A percentile compares a stretch with the other conserved stretches of the same genome.
These are phyloP conservation scores for Pachycephala philippinensis DNA, from an alignment of 2,113 vertebrate genomes.

Conservation along the genomic window DNA sequence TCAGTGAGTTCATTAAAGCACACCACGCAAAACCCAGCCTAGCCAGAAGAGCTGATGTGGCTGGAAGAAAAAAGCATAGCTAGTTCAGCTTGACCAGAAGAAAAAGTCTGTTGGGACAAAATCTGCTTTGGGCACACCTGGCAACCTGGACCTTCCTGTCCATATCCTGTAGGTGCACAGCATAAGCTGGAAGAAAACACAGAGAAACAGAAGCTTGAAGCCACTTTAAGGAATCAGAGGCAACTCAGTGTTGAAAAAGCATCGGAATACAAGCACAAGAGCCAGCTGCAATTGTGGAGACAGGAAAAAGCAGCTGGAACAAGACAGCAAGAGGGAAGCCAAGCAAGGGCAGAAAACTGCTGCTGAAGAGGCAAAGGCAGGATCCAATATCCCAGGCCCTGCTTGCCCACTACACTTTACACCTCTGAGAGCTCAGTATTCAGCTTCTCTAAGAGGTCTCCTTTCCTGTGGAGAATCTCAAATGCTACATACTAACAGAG, in stretches of 20 bases:
- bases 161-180: background rate
- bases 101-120: background rate
- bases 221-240: background rate
- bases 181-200: background rate
- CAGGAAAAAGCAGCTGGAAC: background rate
- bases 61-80: background rate
- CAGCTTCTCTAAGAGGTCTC: background rate
- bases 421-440: background rate
- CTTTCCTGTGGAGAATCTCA: background rate
- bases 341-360: background rate
- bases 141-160: background rate
- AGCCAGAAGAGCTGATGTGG: background rate
- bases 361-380: background rate
- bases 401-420: no score
- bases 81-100: background rate
- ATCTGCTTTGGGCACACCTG: background rate
- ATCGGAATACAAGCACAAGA: background rate
- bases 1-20: background rate
- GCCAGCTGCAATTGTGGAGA: background rate
- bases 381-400: background rate
- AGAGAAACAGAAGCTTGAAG: background rate
- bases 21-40: background rate
- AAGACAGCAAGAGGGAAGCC: background rate
- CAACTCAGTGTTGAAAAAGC: background rate
- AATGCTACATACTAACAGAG: background rate